Evolutionary conservation across 2,888 invertebrate genomes (phyloP).

Genomic region (Calliopum simillimum): DNA sequence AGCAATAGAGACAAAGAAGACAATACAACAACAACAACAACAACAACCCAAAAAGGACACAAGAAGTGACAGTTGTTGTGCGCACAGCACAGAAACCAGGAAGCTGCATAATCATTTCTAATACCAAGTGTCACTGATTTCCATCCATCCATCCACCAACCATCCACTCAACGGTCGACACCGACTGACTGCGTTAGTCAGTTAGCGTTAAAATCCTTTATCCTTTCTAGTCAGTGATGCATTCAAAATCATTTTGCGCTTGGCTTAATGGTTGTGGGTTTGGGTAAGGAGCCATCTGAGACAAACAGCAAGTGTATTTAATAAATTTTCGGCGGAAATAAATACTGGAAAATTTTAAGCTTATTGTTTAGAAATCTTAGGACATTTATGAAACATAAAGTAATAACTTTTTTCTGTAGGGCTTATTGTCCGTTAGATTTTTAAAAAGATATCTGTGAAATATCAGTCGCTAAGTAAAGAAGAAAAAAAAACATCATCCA

Average conservation of each 20-base stretch:
- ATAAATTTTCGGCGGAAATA: too few species aligned
- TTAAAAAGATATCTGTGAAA: too few species aligned
- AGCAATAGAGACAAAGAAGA: constrained; percentile 12
- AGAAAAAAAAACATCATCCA: too few species aligned
- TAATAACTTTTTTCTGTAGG: too few species aligned
- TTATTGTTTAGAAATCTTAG: too few species aligned
- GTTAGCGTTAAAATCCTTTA: background rate
- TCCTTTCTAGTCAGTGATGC: constrained; percentile 10
- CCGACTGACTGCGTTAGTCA: background rate
- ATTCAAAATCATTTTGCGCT: constrained; percentile 28
- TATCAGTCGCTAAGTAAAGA: too few species aligned
- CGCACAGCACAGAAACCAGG: background rate
- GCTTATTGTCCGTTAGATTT: too few species aligned
- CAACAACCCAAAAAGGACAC: background rate
- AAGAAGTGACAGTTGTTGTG: constrained; percentile 30
- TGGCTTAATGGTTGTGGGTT: background rate
- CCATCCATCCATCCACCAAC: too few species aligned
- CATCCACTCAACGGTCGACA: constrained; percentile 9
- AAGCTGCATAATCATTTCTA: constrained; percentile 32
- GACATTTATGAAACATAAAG: too few species aligned
- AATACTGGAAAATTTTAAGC: too few species aligned
- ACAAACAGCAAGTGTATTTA: too few species aligned
- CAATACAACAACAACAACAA: constrained; percentile 24
- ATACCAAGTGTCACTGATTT: constrained; percentile 28
- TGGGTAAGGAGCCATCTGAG: too few species aligned